A percentile compares a stretch with the other conserved stretches of the same genome.
These are phyloP conservation scores for Candidula unifasciata DNA, from an alignment of 2,888 invertebrate species.

Conservation along the genomic window DNA sequence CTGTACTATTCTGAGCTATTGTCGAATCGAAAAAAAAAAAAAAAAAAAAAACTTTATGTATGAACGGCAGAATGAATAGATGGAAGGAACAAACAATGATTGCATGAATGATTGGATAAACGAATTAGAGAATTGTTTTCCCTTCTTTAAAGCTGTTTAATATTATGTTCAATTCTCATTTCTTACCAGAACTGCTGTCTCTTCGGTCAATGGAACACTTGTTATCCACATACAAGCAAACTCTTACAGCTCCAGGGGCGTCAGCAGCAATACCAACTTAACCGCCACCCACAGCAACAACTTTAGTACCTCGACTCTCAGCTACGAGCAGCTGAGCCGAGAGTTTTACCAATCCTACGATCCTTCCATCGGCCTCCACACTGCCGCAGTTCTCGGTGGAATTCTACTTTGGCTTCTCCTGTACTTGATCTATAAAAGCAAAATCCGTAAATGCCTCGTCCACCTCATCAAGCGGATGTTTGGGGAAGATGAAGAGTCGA, in stretches of 20 bases:
- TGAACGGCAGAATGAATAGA: too few species aligned
- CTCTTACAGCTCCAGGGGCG: constrained; percentile 4
- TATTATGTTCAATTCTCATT: background rate
- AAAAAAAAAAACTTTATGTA: too few species aligned
- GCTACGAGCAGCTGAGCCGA: background rate
- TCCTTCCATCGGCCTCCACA: constrained; percentile 66
- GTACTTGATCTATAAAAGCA: constrained; percentile 63
- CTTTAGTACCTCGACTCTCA: constrained; percentile 3
- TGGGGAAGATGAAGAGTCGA: background rate
- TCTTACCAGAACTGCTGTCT: constrained; percentile 17
- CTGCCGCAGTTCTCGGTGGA: constrained; percentile 65
- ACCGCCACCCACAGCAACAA: constrained; percentile 23
- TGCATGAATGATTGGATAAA: too few species aligned
- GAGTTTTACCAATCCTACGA: constrained; percentile 64
- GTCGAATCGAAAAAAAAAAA: too few species aligned
- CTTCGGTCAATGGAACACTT: constrained; percentile 22
- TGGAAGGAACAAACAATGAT: too few species aligned
- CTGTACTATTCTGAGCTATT: too few species aligned
- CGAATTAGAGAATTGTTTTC: too few species aligned
- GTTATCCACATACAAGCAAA: constrained; percentile 2
- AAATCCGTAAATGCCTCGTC: constrained; percentile 54
- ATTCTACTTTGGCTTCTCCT: constrained; percentile 63
- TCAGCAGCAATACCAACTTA: background rate
- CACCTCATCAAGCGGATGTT: constrained; percentile 22
- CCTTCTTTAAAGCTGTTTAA: too few species aligned